Conservation (phyloP, 2,888 invertebrate genomes). For the Ditula angustiorana region DNA sequence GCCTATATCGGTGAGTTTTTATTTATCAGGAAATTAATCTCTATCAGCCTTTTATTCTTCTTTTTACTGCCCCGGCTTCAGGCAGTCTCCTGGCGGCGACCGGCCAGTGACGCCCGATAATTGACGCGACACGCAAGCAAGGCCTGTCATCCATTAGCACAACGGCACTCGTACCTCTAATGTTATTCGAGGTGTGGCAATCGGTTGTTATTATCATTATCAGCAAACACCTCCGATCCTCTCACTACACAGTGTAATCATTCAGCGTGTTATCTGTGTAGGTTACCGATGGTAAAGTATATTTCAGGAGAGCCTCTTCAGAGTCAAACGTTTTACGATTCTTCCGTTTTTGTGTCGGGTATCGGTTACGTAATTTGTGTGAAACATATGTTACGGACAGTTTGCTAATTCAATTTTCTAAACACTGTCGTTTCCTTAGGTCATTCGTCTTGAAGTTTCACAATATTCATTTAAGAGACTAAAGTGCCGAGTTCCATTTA, state of each 20-base stretch:
- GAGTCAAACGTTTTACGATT: no score
- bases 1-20: slow-evolving; percentile 65
- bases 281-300: neutral
- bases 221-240: neutral
- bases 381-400: neutral
- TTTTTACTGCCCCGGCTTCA: neutral
- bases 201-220: neutral
- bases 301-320: neutral
- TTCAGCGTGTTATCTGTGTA: neutral
- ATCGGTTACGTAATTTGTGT: neutral
- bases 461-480: neutral
- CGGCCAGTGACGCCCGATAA: slow-evolving; percentile 51
- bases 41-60: neutral
- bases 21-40: slow-evolving; percentile 53
- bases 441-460: neutral
- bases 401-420: neutral
- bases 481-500: no score
- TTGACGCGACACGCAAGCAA: slow-evolving; percentile 54
- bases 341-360: no score
- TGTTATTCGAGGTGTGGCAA: slow-evolving; percentile 5
- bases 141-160: slow-evolving; percentile 32
- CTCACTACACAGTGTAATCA: neutral
- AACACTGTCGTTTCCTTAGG: neutral
- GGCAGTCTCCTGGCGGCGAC: neutral
- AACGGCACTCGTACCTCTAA: neutral